Percentiles rank a stretch among this genome's conserved stretches.
Conservation (phyloP, 2,797 vertebrate genomes). For the Valencia hispanica region DNA sequence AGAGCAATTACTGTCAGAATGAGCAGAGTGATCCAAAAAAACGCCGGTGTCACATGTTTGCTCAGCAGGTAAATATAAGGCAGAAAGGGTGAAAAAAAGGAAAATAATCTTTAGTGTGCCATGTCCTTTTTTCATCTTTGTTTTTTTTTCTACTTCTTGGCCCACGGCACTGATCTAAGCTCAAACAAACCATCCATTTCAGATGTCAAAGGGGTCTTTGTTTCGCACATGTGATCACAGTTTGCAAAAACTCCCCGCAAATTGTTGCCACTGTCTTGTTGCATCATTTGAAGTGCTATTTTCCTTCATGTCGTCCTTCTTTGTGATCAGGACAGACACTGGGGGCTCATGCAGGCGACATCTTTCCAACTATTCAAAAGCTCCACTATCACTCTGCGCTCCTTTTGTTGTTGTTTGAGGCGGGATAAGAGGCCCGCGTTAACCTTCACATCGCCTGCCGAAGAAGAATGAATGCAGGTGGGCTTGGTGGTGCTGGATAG, state of each 20-base stretch:
- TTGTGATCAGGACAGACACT: constrained; percentile 64
- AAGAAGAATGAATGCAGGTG: constrained; percentile 47
- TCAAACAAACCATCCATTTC: constrained; percentile 57
- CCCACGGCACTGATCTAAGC: constrained; percentile 57
- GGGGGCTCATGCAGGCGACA: constrained; percentile 34
- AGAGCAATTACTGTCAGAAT: constrained; percentile 70
- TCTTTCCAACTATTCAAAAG: constrained; percentile 69
- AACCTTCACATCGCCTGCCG: constrained; percentile 63
- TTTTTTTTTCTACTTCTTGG: constrained; percentile 15
- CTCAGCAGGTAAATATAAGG: constrained; percentile 71
- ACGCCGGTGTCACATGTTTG: constrained; percentile 66
- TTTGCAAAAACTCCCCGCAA: constrained; percentile 56
- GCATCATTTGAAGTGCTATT: constrained; percentile 71
- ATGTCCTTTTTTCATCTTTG: constrained; percentile 14
- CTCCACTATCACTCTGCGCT: constrained; percentile 41
- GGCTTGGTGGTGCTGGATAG: constrained; percentile 19
- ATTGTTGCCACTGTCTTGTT: constrained; percentile 67
- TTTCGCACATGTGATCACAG: constrained; percentile 68
- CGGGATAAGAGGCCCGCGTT: constrained; percentile 59
- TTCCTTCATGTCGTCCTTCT: constrained; percentile 53
- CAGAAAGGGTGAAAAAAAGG: constrained; percentile 12
- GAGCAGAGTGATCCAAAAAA: constrained; percentile 60
- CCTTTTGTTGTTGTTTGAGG: constrained; percentile 69
- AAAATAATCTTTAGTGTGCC: constrained; percentile 21
- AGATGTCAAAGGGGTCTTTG: constrained; percentile 68